Conservation (phyloP, 2,797 vertebrate species). For the Oreonectes daqikongensis region DNA sequence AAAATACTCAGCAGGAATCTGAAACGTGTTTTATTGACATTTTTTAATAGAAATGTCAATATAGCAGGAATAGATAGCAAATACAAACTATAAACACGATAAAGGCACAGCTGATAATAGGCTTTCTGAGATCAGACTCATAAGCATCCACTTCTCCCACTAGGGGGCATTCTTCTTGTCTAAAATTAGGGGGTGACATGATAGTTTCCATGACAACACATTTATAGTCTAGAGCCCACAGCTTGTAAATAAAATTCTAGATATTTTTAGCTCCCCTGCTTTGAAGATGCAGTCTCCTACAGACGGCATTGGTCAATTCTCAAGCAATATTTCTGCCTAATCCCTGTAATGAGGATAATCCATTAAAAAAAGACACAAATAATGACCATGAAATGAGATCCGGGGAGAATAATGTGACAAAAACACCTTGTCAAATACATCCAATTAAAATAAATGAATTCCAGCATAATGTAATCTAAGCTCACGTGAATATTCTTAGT, state of each 20-base stretch:
- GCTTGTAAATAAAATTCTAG: slow-evolving; percentile 78
- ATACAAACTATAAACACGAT: background rate
- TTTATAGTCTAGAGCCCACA: slow-evolving; percentile 62
- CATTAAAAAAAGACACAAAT: slow-evolving; percentile 9
- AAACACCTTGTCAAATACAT: background rate
- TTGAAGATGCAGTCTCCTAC: slow-evolving; percentile 53
- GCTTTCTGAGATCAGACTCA: background rate
- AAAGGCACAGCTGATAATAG: background rate
- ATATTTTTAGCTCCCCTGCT: slow-evolving; percentile 73
- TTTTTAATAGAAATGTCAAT: background rate
- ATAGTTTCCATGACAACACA: slow-evolving; percentile 80
- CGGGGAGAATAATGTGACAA: background rate
- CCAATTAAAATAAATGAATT: background rate
- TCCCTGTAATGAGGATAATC: slow-evolving; percentile 34
- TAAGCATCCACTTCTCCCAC: slow-evolving; percentile 9
- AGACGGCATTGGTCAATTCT: slow-evolving; percentile 39
- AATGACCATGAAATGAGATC: slow-evolving; percentile 8
- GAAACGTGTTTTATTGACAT: background rate
- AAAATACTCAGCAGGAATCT: background rate
- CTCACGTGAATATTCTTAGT: too few species aligned
- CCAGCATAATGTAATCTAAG: background rate
- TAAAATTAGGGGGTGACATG: slow-evolving; percentile 70
- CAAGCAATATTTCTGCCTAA: background rate
- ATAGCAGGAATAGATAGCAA: background rate
- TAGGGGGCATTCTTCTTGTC: slow-evolving; percentile 56